Evolutionary conservation across 2,113 vertebrate species (phyloP).

Genomic region (Cinclus mexicanus): DNA sequence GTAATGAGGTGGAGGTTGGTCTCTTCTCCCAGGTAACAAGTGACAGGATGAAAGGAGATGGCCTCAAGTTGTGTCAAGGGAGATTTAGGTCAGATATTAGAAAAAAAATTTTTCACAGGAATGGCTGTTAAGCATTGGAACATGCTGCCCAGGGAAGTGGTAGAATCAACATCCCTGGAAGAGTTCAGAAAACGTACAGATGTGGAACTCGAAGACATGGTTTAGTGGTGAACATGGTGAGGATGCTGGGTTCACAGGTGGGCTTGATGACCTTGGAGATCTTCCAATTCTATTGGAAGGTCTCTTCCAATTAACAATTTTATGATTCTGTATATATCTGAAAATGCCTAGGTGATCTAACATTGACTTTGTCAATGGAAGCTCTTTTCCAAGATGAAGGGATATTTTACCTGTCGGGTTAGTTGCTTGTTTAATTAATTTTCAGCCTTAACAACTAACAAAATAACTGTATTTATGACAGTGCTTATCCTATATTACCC

Average conservation of each 20-base stretch:
- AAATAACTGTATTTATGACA: neutral
- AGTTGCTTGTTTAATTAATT: neutral
- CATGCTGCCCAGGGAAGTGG: neutral
- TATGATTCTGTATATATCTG: neutral
- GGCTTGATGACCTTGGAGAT: neutral
- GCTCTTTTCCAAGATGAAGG: neutral
- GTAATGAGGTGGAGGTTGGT: neutral
- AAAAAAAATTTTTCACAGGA: neutral
- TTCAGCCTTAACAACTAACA: neutral
- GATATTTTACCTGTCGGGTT: neutral
- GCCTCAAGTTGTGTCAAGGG: neutral
- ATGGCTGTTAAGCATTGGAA: neutral
- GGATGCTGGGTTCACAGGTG: neutral
- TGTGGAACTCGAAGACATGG: neutral
- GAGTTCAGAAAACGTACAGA: neutral
- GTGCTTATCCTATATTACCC: neutral
- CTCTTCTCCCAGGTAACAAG: neutral
- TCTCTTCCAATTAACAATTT: neutral
- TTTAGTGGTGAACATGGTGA: neutral
- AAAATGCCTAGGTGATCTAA: neutral
- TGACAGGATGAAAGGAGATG: neutral
- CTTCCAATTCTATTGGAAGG: neutral
- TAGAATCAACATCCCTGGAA: neutral
- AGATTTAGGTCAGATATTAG: neutral
- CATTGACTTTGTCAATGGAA: neutral